These are phyloP conservation scores for Paradoxurus hermaphroditus DNA, from an alignment of 2,113 vertebrate genomes.

Conservation along the genomic window DNA sequence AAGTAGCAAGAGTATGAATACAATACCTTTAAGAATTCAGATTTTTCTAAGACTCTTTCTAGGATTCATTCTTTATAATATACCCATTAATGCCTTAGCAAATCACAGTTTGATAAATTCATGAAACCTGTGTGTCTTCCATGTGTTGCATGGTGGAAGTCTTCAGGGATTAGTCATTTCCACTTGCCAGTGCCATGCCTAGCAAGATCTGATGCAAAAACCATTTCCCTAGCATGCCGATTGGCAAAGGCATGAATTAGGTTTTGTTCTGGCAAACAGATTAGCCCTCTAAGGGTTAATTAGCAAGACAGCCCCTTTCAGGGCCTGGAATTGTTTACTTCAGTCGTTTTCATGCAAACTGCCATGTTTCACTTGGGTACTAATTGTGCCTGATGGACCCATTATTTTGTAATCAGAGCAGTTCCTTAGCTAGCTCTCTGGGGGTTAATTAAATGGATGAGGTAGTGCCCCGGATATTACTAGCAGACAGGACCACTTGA, in stretches of 20 bases:
- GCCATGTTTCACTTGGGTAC: slow-evolving; percentile 85
- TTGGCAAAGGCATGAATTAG: slow-evolving; percentile 30
- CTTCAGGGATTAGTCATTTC: slow-evolving; percentile 38
- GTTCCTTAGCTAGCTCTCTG: slow-evolving; percentile 80
- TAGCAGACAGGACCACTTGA: slow-evolving; percentile 73
- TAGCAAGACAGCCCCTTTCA: slow-evolving; percentile 80
- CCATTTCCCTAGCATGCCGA: slow-evolving; percentile 7
- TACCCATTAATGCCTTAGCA: background rate
- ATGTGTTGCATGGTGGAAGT: background rate
- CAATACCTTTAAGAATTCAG: background rate
- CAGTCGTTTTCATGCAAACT: slow-evolving; percentile 86
- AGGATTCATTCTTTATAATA: background rate
- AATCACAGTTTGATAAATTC: background rate
- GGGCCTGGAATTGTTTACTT: slow-evolving; percentile 90
- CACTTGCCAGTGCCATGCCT: background rate
- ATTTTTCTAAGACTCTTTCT: background rate
- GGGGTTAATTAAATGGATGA: slow-evolving; percentile 92
- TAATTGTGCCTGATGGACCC: slow-evolving; percentile 95
- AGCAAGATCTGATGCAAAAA: slow-evolving; percentile 46
- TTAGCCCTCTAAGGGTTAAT: slow-evolving; percentile 86
- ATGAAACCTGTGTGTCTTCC: background rate
- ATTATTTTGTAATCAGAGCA: slow-evolving; percentile 87
- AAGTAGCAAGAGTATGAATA: background rate
- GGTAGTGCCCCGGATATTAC: slow-evolving; percentile 76
- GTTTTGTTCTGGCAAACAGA: slow-evolving; percentile 67